These are phyloP conservation scores for Spodoptera frugiperda DNA, from an alignment of 1,140 invertebrate genomes.

Conservation along the genomic window DNA sequence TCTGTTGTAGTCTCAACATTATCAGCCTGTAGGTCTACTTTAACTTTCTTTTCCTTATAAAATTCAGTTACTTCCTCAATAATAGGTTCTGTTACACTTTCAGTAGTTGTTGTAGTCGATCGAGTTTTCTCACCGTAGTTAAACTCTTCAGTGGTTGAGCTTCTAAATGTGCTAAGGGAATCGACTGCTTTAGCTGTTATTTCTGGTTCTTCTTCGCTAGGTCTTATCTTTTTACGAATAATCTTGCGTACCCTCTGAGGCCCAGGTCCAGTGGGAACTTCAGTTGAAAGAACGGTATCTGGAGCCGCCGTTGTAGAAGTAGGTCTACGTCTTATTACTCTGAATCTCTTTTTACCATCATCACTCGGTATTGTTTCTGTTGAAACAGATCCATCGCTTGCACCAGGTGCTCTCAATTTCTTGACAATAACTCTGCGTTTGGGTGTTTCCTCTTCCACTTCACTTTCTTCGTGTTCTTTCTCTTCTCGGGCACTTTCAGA, in stretches of 20 bases:
- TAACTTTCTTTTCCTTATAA: slow-evolving; percentile 41
- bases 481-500: slow-evolving; percentile 87
- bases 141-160: slow-evolving; percentile 59
- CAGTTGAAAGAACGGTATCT: slow-evolving; percentile 50
- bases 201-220: slow-evolving; percentile 65
- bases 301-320: slow-evolving; percentile 62
- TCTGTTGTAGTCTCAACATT: slow-evolving; percentile 10
- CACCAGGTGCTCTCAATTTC: slow-evolving; percentile 63
- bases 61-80: slow-evolving; percentile 51
- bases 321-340: slow-evolving; percentile 75
- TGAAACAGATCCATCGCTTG: slow-evolving; percentile 51
- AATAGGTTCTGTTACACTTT: slow-evolving; percentile 54
- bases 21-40: neutral
- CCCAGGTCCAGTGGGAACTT: slow-evolving; percentile 54
- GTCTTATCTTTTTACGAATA: slow-evolving; percentile 85
- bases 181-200: slow-evolving; percentile 60
- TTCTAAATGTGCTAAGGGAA: slow-evolving; percentile 59
- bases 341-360: slow-evolving; percentile 74
- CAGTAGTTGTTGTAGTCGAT: slow-evolving; percentile 59
- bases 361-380: slow-evolving; percentile 62
- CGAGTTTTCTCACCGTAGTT: slow-evolving; percentile 79
- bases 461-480: slow-evolving; percentile 80
- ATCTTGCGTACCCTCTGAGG: slow-evolving; percentile 83
- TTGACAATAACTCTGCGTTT: slow-evolving; percentile 68
- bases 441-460: slow-evolving; percentile 59